phyloP scores from a whole-genome alignment of 2,113 vertebrate species.

The Erinaceus europaeus region DNA sequence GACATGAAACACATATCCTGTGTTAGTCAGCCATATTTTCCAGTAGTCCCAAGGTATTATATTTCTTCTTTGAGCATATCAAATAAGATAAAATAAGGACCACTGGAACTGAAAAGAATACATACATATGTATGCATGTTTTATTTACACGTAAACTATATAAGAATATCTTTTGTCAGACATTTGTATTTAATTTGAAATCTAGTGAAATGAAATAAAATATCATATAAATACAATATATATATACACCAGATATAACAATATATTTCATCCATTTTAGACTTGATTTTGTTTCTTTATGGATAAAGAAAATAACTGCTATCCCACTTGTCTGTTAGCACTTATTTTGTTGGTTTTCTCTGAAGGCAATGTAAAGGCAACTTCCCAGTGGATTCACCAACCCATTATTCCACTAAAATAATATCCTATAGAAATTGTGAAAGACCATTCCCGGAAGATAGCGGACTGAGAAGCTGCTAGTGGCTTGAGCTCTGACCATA shows the following conservation, averaged over 20 bases:
- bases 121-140: too few relatives aligned
- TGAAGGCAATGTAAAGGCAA: conserved; percentile 16
- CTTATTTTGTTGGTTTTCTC: background rate
- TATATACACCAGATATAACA: background rate
- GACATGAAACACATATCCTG: too few relatives aligned
- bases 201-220: background rate
- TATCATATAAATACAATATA: background rate
- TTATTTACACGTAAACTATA: too few relatives aligned
- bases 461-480: too few relatives aligned
- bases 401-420: conserved; percentile 28
- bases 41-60: background rate
- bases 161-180: too few relatives aligned
- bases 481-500: too few relatives aligned
- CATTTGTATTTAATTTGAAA: background rate
- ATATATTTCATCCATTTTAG: background rate
- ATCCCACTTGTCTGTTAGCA: background rate
- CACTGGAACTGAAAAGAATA: too few relatives aligned
- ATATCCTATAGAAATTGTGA: background rate
- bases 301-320: background rate
- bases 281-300: background rate
- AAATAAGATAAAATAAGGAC: background rate
- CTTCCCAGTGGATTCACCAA: background rate
- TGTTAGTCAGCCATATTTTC: too few relatives aligned
- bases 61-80: background rate
- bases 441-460: too few relatives aligned